Conservation (phyloP, 2,888 invertebrate species). For the Phyllotreta striolata region DNA sequence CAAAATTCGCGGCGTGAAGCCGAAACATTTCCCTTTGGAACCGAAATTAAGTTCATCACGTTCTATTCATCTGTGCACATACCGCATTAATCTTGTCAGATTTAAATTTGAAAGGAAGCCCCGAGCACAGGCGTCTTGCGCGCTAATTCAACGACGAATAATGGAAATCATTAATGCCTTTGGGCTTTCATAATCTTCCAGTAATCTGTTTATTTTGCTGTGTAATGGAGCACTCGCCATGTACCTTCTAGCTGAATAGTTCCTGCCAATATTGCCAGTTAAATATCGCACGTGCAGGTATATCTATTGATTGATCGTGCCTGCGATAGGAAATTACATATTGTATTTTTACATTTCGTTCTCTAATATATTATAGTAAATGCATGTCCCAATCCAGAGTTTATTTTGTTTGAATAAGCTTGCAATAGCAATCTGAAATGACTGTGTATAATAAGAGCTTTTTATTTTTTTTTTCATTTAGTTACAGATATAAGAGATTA, state of each 20-base stretch:
- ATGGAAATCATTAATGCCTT: conserved; percentile 37
- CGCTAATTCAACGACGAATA: conserved; percentile 37
- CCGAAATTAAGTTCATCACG: conserved; percentile 40
- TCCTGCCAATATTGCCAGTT: conserved; percentile 9
- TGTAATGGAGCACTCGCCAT: conserved; percentile 32
- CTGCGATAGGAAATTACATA: too few species aligned
- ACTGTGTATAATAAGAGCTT: too few species aligned
- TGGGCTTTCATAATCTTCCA: conserved; percentile 27
- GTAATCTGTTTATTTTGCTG: conserved; percentile 32
- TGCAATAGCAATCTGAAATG: too few species aligned
- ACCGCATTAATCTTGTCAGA: conserved; percentile 45
- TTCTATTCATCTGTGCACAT: conserved; percentile 34
- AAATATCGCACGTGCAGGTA: conserved; percentile 14
- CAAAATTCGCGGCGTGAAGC: conserved; percentile 30
- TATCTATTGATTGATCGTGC: conserved; percentile 12
- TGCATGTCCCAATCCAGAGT: too few species aligned
- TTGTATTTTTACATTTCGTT: too few species aligned
- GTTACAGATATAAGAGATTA: too few species aligned
- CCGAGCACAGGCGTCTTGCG: conserved; percentile 28
- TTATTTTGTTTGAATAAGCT: too few species aligned
- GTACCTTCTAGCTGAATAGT: conserved; percentile 17
- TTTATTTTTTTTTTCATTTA: too few species aligned
- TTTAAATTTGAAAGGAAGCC: conserved; percentile 42
- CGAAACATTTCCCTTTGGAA: conserved; percentile 30
- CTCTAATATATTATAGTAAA: too few species aligned